These are phyloP conservation scores for Bujurquina vittata DNA, from an alignment of 2,113 vertebrate genomes.

Conservation along the genomic window DNA sequence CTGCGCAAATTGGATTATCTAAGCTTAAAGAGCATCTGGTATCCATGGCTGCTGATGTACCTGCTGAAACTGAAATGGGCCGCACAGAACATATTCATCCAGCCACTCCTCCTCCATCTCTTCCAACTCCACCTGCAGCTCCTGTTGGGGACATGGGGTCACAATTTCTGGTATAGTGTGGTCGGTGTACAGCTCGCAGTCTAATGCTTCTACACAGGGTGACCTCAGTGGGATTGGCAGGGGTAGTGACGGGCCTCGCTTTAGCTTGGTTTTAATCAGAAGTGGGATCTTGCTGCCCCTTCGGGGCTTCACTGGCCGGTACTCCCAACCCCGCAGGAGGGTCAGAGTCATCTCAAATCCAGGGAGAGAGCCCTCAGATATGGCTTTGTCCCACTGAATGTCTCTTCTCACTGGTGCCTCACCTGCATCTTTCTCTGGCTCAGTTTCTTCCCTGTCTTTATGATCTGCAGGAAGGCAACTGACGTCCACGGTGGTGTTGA, in stretches of 20 bases:
- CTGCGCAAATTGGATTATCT: not conserved
- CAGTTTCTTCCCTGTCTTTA: slow-evolving; percentile 16
- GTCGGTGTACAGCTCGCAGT: slow-evolving; percentile 49
- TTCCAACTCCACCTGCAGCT: slow-evolving; percentile 80
- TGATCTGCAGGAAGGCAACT: slow-evolving; percentile 47
- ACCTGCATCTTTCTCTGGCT: slow-evolving; percentile 39
- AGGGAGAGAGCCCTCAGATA: not conserved
- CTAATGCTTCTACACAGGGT: not conserved
- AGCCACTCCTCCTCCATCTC: slow-evolving; percentile 90
- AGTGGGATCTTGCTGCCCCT: slow-evolving; percentile 89
- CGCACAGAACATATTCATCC: slow-evolving; percentile 87
- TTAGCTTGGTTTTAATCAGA: slow-evolving; percentile 78
- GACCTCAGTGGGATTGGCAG: not conserved
- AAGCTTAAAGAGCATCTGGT: not conserved
- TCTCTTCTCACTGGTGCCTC: slow-evolving; percentile 62
- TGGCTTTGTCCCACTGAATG: slow-evolving; percentile 59
- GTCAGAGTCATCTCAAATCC: slow-evolving; percentile 83
- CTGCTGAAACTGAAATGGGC: slow-evolving; percentile 85
- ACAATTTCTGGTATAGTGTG: slow-evolving; percentile 62
- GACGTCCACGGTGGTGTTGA: slow-evolving; percentile 80
- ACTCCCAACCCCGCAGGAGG: slow-evolving; percentile 83
- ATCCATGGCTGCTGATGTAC: slow-evolving; percentile 56
- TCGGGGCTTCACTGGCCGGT: slow-evolving; percentile 85
- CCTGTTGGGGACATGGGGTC: slow-evolving; percentile 72
- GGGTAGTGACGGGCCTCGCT: slow-evolving; percentile 2